phyloP scores from a whole-genome alignment of 92 coral and sea anemone species.

The Zoanthus sansibaricus region DNA sequence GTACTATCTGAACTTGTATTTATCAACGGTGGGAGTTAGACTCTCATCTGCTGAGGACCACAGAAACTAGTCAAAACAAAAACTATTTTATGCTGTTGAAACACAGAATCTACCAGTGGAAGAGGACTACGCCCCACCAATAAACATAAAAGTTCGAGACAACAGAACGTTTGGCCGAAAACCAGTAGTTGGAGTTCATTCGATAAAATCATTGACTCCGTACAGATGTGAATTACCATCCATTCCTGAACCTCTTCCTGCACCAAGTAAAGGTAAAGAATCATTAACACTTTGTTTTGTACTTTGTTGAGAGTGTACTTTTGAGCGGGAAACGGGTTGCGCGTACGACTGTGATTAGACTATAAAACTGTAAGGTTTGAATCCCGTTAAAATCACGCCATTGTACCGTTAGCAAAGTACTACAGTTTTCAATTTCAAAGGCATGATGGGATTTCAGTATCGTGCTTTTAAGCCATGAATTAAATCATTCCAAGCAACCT shows the following conservation, averaged over 20 bases:
- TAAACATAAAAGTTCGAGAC: conserved; percentile 94
- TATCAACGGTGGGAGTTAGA: no score
- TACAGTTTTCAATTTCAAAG: no score
- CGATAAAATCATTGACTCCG: conserved; percentile 75
- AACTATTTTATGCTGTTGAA: neutral
- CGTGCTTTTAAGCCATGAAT: no score
- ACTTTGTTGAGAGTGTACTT: neutral
- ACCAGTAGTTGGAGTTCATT: conserved; percentile 94
- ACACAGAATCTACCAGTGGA: conserved; percentile 91
- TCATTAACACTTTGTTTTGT: neutral
- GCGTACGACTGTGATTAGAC: no score
- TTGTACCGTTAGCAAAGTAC: no score
- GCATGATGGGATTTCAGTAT: no score
- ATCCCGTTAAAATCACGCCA: no score
- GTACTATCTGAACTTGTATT: no score
- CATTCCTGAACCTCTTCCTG: conserved; percentile 41
- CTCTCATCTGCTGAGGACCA: no score
- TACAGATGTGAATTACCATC: conserved; percentile 83
- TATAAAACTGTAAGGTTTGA: no score
- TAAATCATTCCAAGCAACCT: no score
- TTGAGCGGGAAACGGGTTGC: neutral
- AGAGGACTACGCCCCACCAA: conserved; percentile 95
- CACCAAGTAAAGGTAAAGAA: conserved; percentile 59
- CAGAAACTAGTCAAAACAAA: no score
- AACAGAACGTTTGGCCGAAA: conserved; percentile 97